phyloP scores from a whole-genome alignment of 1,140 invertebrate genomes.

The Cyrtorhinus lividipennis region DNA sequence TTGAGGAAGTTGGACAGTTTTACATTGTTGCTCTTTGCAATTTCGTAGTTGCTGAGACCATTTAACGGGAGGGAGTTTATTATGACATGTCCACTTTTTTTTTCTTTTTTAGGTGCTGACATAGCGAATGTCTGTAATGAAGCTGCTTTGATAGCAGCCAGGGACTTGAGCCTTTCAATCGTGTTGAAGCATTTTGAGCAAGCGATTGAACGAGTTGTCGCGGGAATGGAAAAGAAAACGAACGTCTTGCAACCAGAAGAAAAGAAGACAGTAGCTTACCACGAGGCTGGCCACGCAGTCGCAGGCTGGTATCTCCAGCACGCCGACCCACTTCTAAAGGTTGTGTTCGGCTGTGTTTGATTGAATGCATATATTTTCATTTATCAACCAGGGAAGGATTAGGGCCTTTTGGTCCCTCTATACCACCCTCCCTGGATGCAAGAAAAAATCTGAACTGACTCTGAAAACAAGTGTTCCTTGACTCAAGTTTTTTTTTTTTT shows the following conservation, averaged over 20 bases:
- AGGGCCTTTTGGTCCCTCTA: not conserved
- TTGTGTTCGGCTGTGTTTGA: constrained; percentile 27
- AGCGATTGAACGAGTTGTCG: constrained; percentile 91
- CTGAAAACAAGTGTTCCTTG: no score
- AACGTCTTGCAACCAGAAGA: constrained; percentile 97
- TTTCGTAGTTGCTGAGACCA: no score
- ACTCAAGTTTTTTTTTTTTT: no score
- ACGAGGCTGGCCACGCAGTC: constrained; percentile 98
- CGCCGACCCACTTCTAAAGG: constrained; percentile 93
- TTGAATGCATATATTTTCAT: not conserved
- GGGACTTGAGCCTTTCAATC: constrained; percentile 71
- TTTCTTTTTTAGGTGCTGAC: constrained; percentile 57
- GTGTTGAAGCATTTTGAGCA: constrained; percentile 88
- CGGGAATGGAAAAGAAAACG: constrained; percentile 98
- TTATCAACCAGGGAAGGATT: not conserved
- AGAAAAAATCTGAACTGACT: no score
- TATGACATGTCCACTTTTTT: no score
- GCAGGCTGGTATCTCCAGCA: constrained; percentile 96
- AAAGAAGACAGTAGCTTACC: constrained; percentile 96
- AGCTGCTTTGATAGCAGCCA: constrained; percentile 91
- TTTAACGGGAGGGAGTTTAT: no score
- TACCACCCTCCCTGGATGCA: no score
- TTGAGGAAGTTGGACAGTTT: no score
- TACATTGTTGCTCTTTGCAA: no score
- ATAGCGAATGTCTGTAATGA: constrained; percentile 99